Percentiles rank a stretch among this genome's conserved stretches.
phyloP scores from a whole-genome alignment of 2,797 vertebrate species.

The Rhadinocentrus ornatus region DNA sequence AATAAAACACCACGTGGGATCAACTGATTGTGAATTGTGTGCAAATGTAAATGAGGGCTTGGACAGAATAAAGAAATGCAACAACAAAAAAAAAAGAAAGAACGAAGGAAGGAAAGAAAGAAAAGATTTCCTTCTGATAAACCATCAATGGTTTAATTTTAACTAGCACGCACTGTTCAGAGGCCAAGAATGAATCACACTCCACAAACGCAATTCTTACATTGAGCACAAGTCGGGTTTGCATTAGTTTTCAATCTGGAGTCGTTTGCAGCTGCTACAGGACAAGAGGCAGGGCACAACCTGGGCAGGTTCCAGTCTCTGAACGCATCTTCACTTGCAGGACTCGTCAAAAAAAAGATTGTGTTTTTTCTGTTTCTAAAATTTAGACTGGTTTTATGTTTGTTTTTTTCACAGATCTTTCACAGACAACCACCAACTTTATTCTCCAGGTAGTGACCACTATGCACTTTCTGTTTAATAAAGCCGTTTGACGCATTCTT shows the following conservation, averaged over 20 bases:
- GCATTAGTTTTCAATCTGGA: neutral
- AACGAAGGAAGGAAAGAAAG: too few species aligned
- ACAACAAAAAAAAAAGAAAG: slow-evolving; percentile 13
- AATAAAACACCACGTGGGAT: slow-evolving; percentile 75
- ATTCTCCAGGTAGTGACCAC: too few species aligned
- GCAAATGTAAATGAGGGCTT: slow-evolving; percentile 18
- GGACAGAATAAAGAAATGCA: slow-evolving; percentile 26
- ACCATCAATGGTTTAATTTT: neutral
- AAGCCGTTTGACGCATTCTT: too few species aligned
- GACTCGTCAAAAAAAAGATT: too few species aligned
- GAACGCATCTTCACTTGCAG: too few species aligned
- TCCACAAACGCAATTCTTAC: neutral
- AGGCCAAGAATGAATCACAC: neutral
- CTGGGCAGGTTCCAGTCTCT: too few species aligned
- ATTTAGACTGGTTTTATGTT: too few species aligned
- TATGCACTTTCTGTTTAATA: neutral
- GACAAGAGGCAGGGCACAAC: neutral
- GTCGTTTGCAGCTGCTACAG: too few species aligned
- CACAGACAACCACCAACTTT: neutral
- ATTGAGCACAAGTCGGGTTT: neutral
- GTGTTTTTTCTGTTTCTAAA: too few species aligned
- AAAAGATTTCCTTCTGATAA: slow-evolving; percentile 14
- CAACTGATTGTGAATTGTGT: slow-evolving; percentile 38
- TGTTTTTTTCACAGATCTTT: neutral
- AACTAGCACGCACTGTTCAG: neutral